phyloP scores from a whole-genome alignment of 2,888 invertebrate species.

The Heterodera filipjevi region DNA sequence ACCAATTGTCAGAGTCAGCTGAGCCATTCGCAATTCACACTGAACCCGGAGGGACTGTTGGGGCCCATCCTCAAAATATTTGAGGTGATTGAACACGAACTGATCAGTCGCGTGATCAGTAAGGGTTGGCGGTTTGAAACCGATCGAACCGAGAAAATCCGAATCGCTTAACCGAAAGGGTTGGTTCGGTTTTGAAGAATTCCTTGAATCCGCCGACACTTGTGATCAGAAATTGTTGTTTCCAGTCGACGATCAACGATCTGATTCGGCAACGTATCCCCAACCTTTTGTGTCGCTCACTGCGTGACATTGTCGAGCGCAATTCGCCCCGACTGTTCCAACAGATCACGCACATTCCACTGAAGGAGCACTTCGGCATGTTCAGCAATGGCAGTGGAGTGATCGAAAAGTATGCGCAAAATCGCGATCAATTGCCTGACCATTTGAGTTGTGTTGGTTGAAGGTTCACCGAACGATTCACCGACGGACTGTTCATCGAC shows the following conservation, averaged over 20 bases:
- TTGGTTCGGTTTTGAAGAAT: no score
- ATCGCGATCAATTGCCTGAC: not conserved
- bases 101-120: no score
- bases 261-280: constrained; percentile 57
- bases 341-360: constrained; percentile 47
- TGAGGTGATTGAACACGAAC: constrained; percentile 44
- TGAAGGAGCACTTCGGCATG: constrained; percentile 52
- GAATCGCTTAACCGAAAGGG: no score
- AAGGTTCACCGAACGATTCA: constrained; percentile 57
- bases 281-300: constrained; percentile 54
- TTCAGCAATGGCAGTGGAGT: constrained; percentile 42
- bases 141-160: no score
- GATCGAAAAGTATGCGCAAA: constrained; percentile 42
- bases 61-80: constrained; percentile 59
- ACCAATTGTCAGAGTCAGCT: constrained; percentile 60
- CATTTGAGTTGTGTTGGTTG: constrained; percentile 1
- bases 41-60: constrained; percentile 58
- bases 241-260: constrained; percentile 59
- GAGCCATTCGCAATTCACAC: constrained; percentile 52
- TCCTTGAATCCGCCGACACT: not conserved
- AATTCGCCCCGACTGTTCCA: constrained; percentile 58
- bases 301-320: constrained; percentile 57
- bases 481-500: constrained; percentile 57
- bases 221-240: constrained; percentile 8
- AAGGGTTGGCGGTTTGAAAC: no score